phyloP scores from a whole-genome alignment of 2,113 vertebrate species.

The Ochotona curzoniae region DNA sequence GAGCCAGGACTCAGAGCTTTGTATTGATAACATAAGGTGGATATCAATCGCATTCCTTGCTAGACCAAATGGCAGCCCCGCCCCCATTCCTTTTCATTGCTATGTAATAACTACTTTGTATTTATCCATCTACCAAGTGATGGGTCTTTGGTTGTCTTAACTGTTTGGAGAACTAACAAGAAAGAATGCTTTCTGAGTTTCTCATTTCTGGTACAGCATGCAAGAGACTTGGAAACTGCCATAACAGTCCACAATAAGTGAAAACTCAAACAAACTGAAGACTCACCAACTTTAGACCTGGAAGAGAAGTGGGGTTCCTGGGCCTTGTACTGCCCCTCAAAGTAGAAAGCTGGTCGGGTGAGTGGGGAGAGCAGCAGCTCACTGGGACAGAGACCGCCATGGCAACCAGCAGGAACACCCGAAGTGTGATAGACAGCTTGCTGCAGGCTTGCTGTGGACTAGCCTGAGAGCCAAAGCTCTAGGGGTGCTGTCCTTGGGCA shows the following conservation, averaged over 20 bases:
- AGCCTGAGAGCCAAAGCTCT: background rate
- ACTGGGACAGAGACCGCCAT: background rate
- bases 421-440: background rate
- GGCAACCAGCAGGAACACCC: background rate
- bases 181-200: background rate
- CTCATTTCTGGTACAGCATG: background rate
- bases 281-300: background rate
- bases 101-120: slow-evolving; percentile 2
- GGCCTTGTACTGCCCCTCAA: too few relatives aligned
- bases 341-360: background rate
- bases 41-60: too few relatives aligned
- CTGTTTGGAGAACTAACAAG: background rate
- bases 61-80: too few relatives aligned
- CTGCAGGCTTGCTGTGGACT: background rate
- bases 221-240: background rate
- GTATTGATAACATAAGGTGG: too few relatives aligned
- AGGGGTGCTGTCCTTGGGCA: background rate
- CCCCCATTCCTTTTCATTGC: background rate
- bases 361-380: background rate
- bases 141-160: background rate
- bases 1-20: too few relatives aligned
- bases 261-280: background rate
- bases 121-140: background rate
- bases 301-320: background rate
- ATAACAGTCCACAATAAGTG: background rate